Conservation (phyloP, 2,888 invertebrate species). For the Hemicrepidius hirtus region DNA sequence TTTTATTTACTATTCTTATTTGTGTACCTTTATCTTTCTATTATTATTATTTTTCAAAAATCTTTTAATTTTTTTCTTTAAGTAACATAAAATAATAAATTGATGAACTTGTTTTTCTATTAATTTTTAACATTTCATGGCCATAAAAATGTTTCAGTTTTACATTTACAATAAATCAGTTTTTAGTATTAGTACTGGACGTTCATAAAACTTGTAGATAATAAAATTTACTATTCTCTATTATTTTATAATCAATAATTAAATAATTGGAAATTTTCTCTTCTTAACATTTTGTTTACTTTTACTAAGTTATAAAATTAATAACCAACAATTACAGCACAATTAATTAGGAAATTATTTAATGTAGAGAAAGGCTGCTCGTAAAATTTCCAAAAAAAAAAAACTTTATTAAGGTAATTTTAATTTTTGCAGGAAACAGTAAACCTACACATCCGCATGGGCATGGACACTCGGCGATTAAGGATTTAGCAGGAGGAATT, state of each 20-base stretch:
- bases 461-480: constrained; percentile 71
- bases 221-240: constrained; percentile 10
- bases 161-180: constrained; percentile 43
- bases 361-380: no score
- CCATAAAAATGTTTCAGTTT: constrained; percentile 12
- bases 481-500: constrained; percentile 70
- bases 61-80: neutral
- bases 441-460: constrained; percentile 71
- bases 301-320: no score
- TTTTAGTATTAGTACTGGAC: constrained; percentile 45
- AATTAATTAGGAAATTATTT: no score
- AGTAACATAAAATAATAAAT: neutral
- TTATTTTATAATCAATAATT: no score
- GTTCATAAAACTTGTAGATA: constrained; percentile 57
- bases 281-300: no score
- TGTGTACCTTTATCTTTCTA: neutral
- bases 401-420: constrained; percentile 10
- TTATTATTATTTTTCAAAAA: no score
- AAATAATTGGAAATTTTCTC: neutral
- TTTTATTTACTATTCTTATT: neutral
- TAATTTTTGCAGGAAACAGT: constrained; percentile 69
- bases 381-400: no score
- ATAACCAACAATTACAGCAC: no score
- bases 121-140: neutral
- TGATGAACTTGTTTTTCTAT: constrained; percentile 3